These are phyloP conservation scores for Leucozona laternaria DNA, from an alignment of 2,888 invertebrate genomes.

Conservation along the genomic window DNA sequence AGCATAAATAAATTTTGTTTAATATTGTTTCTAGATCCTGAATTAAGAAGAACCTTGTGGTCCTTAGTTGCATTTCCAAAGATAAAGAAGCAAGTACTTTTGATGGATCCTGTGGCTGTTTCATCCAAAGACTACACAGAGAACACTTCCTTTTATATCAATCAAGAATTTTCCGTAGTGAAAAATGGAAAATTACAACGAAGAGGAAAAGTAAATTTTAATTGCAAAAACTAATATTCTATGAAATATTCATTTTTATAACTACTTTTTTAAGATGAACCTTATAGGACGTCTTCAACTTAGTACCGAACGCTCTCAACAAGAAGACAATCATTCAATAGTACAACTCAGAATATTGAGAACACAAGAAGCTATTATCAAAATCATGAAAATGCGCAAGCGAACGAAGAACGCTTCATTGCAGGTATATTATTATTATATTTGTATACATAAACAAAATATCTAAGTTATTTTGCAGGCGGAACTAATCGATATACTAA, in stretches of 20 bases:
- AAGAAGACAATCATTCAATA: conserved; percentile 99
- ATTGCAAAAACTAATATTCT: background rate
- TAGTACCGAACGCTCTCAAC: conserved; percentile 96
- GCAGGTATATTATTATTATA: conserved; percentile 85
- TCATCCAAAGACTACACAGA: conserved; percentile 97
- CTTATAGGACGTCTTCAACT: conserved; percentile 97
- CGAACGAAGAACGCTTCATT: conserved; percentile 96
- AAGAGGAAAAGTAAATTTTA: conserved; percentile 90
- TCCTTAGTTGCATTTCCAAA: conserved; percentile 98
- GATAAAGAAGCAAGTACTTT: conserved; percentile 95
- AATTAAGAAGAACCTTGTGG: conserved; percentile 97
- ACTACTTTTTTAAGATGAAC: conserved; percentile 87
- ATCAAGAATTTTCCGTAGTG: conserved; percentile 97
- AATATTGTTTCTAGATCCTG: conserved; percentile 87
- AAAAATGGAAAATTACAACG: conserved; percentile 98
- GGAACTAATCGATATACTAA: conserved; percentile 98
- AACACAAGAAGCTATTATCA: conserved; percentile 98
- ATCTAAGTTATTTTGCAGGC: conserved; percentile 85
- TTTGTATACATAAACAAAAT: background rate
- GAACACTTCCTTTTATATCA: conserved; percentile 97
- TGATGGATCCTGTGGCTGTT: conserved; percentile 91
- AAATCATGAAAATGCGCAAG: conserved; percentile 99
- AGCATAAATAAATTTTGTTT: background rate
- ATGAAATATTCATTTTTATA: background rate
- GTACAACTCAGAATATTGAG: conserved; percentile 97